phyloP scores from a whole-genome alignment of 2,113 vertebrate species.

The Poeciliopsis turrubarensis region DNA sequence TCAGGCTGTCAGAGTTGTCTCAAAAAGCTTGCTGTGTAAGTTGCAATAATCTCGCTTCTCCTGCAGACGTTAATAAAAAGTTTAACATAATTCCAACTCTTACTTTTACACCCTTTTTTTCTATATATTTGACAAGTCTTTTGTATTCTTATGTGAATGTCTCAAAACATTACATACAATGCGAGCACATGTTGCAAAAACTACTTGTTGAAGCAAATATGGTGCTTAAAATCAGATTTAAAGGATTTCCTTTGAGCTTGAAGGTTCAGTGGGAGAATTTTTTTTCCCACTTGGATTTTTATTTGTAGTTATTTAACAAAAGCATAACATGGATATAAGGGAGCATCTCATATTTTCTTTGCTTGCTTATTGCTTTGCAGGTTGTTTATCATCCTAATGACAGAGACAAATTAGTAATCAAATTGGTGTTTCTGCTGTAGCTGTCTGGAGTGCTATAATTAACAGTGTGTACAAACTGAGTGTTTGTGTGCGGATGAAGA shows the following conservation, averaged over 20 bases:
- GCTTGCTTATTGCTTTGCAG: background rate
- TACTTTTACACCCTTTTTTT: too few relatives aligned
- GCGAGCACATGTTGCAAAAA: background rate
- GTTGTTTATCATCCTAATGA: conserved; percentile 27
- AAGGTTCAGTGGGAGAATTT: background rate
- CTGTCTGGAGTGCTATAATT: conserved; percentile 28
- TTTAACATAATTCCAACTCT: background rate
- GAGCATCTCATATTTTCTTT: conserved; percentile 1
- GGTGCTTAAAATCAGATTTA: background rate
- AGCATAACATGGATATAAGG: background rate
- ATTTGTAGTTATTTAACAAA: background rate
- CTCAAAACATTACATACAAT: background rate
- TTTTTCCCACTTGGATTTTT: background rate
- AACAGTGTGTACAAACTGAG: conserved; percentile 3
- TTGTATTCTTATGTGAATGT: background rate
- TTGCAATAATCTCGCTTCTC: background rate
- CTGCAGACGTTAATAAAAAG: background rate
- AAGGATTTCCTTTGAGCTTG: conserved; percentile 3
- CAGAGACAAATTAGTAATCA: conserved; percentile 40
- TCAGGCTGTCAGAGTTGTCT: background rate
- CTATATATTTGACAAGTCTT: background rate
- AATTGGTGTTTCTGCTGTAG: conserved; percentile 22
- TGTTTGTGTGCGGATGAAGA: conserved; percentile 8
- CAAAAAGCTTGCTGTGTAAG: background rate
- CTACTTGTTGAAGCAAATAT: background rate